A percentile compares a stretch with the other conserved stretches of the same genome.
These are phyloP conservation scores for Bubo scandiacus DNA, from an alignment of 2,113 vertebrate species.

Conservation along the genomic window DNA sequence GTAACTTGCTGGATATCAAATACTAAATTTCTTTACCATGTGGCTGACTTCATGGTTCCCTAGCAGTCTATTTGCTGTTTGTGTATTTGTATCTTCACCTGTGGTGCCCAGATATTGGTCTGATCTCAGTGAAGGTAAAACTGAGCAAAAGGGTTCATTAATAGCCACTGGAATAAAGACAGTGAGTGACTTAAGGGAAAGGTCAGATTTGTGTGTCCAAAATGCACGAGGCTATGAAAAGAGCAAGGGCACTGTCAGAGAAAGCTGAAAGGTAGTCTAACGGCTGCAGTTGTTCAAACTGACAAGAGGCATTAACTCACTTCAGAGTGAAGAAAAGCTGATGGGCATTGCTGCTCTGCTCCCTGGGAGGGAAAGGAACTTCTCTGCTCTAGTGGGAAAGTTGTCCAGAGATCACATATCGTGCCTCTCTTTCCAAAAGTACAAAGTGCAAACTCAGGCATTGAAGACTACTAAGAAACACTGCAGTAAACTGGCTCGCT, in stretches of 20 bases:
- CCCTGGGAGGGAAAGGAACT: not conserved
- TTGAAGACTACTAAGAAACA: not conserved
- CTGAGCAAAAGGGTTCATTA: not conserved
- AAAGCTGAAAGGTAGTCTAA: not conserved
- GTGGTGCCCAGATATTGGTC: not conserved
- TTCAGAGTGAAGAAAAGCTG: not conserved
- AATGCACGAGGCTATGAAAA: not conserved
- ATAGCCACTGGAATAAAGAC: not conserved
- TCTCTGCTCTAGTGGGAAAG: not conserved
- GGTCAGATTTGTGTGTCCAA: not conserved
- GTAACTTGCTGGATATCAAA: not conserved
- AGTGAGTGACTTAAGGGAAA: not conserved
- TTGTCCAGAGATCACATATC: not conserved
- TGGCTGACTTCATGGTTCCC: not conserved
- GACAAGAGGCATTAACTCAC: not conserved
- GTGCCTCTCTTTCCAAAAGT: not conserved
- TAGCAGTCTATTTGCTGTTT: not conserved
- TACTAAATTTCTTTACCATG: not conserved
- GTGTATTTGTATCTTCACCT: not conserved
- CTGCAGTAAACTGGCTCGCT: not conserved
- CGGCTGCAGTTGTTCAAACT: not conserved
- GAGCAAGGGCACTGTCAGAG: not conserved
- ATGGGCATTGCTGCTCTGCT: not conserved
- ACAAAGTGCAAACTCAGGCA: not conserved
- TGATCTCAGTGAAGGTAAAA: not conserved